Percentiles rank a stretch among this genome's conserved stretches.
These are phyloP conservation scores for Uria lomvia DNA, from an alignment of 2,113 vertebrate genomes.

Conservation along the genomic window DNA sequence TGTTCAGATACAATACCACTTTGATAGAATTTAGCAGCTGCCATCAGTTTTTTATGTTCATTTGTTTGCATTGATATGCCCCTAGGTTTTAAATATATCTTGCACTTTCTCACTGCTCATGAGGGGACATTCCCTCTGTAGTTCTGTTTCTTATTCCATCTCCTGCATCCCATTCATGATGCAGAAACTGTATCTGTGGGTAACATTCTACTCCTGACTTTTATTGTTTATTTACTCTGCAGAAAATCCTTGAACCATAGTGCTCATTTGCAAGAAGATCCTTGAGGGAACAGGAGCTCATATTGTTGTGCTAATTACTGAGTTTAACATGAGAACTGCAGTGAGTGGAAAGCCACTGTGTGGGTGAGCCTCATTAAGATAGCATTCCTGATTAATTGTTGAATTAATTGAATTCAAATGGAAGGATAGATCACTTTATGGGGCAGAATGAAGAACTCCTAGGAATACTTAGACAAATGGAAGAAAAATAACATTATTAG, in stretches of 20 bases:
- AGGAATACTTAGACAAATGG: neutral
- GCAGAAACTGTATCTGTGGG: neutral
- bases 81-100: neutral
- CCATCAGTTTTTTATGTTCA: neutral
- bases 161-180: neutral
- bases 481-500: neutral
- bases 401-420: conserved; percentile 21
- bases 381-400: neutral
- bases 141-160: neutral
- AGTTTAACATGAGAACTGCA: neutral
- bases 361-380: neutral
- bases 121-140: neutral
- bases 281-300: neutral
- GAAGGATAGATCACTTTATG: neutral
- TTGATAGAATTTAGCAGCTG: neutral
- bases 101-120: neutral
- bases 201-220: neutral
- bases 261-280: neutral
- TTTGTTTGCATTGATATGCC: neutral
- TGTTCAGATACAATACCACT: neutral
- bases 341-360: neutral
- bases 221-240: neutral
- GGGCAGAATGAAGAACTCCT: neutral
- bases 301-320: conserved; percentile 6
- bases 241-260: neutral